Evolutionary conservation across 1,140 invertebrate species (phyloP), one percentile per base, ranked within the genome.

Genomic region (Scaptodrosophila lebanonensis): DNA sequence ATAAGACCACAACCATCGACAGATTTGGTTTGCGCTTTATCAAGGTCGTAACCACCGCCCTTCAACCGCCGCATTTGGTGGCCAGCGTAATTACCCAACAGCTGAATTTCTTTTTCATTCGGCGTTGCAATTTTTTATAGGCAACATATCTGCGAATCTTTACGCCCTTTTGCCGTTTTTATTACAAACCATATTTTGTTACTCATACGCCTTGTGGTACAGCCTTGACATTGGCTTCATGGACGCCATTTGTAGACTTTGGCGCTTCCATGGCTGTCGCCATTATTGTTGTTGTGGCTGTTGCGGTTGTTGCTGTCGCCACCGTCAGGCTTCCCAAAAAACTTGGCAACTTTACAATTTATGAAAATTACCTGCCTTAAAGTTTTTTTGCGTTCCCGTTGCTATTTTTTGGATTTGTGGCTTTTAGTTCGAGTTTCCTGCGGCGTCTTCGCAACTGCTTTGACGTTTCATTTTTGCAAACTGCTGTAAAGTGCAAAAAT

Each of bases 351-450:
- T 44, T 57, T 53, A 49, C 53, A 53, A 62, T 56, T 66, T 66
- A 62, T 62, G 47, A 38, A 57, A 64, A 64, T 59, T 67, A 62
- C 51, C 61, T 63, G 53, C 38, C 43, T 61, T 16, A 7, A 39
- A 27, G 15, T 42, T 45, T 47, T 39, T 35, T 3, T 2, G 2
- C 40, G 18, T 39, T 18, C 30, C 22, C 36, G 12, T 9, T 18
- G 40, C 16, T n/a, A 25, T 42, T 42, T 15, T 22, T 27, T 20
- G n/a, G n/a, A n/a, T 42, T 43, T 51, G 17, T 7, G 20, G 17
- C 18, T 13, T 4, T 17, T 11, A 47, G 15, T 40, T 22, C 12
- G 17, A n/a, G n/a, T n/a, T n/a, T n/a, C n/a, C n/a, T n/a, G n/a
- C n/a, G n/a, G n/a, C n/a, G n/a, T n/a, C n/a, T n/a, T n/a, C n/a